Conservation (phyloP, 2,797 vertebrate species). For the Sebastes cheni region DNA sequence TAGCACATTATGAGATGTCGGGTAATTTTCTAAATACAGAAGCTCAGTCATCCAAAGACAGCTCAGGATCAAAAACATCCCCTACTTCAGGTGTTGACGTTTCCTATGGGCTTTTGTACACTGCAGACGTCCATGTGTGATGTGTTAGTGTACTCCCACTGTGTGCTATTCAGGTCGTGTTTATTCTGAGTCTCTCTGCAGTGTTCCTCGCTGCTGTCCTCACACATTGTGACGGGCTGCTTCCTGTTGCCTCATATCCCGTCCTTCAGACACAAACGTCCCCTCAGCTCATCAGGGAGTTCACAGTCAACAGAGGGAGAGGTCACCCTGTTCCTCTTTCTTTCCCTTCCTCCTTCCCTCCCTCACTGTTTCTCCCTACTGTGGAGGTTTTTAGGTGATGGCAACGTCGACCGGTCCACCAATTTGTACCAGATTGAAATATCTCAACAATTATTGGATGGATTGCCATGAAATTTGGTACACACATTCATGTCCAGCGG, state of each 20-base stretch:
- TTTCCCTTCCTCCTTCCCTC: conserved; percentile 3
- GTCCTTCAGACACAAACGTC: conserved; percentile 68
- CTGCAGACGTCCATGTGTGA: conserved; percentile 4
- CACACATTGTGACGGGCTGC: conserved; percentile 65
- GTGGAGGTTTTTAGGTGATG: neutral
- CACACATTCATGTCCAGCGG: neutral
- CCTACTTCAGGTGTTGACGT: conserved; percentile 35
- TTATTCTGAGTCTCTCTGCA: conserved; percentile 51
- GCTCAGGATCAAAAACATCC: neutral
- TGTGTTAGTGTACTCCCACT: conserved; percentile 34
- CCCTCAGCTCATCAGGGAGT: conserved; percentile 64
- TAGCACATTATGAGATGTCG: neutral
- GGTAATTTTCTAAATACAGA: conserved; percentile 32
- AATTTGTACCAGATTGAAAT: neutral
- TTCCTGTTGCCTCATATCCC: conserved; percentile 77
- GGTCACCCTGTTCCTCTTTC: conserved; percentile 62
- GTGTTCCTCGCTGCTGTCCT: conserved; percentile 55
- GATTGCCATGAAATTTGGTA: neutral
- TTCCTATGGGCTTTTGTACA: conserved; percentile 30
- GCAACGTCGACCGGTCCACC: accelerated
- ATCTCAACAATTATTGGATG: neutral
- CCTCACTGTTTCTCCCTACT: neutral
- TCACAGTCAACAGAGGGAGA: conserved; percentile 60
- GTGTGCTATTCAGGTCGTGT: conserved; percentile 43
- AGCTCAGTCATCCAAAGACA: conserved; percentile 7